phyloP scores from a whole-genome alignment of 1,140 invertebrate species.

The Olivierus martensii region DNA sequence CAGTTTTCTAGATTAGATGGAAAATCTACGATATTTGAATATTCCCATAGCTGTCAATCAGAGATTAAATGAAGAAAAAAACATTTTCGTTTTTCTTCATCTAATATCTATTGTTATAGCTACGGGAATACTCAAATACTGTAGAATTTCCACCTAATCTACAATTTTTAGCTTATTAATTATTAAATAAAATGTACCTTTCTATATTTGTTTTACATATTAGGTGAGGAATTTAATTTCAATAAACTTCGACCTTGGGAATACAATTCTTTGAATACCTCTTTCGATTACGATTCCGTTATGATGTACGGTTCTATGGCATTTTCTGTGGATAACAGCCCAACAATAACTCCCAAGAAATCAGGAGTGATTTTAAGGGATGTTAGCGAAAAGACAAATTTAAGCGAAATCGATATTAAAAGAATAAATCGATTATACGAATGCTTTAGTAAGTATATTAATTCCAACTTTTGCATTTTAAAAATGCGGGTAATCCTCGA shows the following conservation, averaged over 20 bases:
- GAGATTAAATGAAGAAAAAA: too few species aligned
- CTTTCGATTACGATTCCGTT: constrained; percentile 19
- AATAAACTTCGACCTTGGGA: constrained; percentile 11
- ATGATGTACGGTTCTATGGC: constrained; percentile 20
- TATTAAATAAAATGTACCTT: too few species aligned
- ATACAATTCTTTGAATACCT: constrained; percentile 6
- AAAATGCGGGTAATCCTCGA: too few species aligned
- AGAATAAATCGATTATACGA: constrained; percentile 16
- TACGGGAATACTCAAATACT: too few species aligned
- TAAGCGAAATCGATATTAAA: constrained; percentile 16
- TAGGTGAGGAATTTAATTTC: constrained; percentile 11
- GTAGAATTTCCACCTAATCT: too few species aligned
- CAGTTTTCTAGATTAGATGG: too few species aligned
- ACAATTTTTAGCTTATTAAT: too few species aligned
- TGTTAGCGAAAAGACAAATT: constrained; percentile 11
- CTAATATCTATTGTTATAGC: too few species aligned
- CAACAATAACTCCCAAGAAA: constrained; percentile 13
- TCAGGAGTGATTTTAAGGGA: constrained; percentile 9
- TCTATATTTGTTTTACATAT: neutral
- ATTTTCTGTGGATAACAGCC: constrained; percentile 13
- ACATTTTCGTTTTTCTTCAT: too few species aligned
- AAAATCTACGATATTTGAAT: too few species aligned
- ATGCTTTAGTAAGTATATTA: constrained; percentile 16
- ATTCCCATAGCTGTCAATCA: too few species aligned
- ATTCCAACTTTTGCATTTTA: too few species aligned